These are phyloP conservation scores for Lacerta viridis DNA, from an alignment of 2,797 vertebrate genomes.

Conservation along the genomic window DNA sequence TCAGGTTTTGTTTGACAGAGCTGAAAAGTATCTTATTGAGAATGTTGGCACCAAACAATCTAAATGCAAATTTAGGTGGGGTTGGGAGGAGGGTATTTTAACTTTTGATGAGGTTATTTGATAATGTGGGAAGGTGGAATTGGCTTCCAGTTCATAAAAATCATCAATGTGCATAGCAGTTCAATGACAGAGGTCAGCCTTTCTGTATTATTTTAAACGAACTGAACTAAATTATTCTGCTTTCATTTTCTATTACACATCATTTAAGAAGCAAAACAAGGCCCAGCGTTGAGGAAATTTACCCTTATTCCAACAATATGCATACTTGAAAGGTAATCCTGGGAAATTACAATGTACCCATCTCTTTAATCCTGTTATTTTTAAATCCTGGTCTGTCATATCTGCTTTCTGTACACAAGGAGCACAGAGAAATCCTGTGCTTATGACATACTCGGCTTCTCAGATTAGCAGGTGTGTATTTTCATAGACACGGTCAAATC, in stretches of 20 bases:
- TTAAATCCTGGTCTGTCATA: constrained; percentile 51
- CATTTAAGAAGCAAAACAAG: constrained; percentile 51
- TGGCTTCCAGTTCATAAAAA: constrained; percentile 66
- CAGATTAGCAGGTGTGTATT: constrained; percentile 39
- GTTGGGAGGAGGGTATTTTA: constrained; percentile 68
- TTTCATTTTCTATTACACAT: constrained; percentile 46
- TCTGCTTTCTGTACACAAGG: constrained; percentile 41
- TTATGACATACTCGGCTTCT: constrained; percentile 34
- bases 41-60: constrained; percentile 79
- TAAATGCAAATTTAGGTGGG: constrained; percentile 88
- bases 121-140: constrained; percentile 56
- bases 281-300: fast-evolving
- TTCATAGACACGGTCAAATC: not conserved
- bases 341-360: constrained; percentile 62
- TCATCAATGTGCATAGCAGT: constrained; percentile 61
- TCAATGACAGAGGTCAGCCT: constrained; percentile 44
- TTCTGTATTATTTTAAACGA: constrained; percentile 60
- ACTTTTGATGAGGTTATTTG: constrained; percentile 68
- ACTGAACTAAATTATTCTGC: not conserved
- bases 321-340: not conserved
- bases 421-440: constrained; percentile 21
- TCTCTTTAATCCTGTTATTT: constrained; percentile 64
- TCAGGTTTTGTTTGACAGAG: constrained; percentile 81
- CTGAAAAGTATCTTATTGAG: constrained; percentile 73
- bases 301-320: constrained; percentile 47